Base-by-base conservation (phyloP, 2,888 invertebrate genomes). In the Nebria brevicollis region DNA sequence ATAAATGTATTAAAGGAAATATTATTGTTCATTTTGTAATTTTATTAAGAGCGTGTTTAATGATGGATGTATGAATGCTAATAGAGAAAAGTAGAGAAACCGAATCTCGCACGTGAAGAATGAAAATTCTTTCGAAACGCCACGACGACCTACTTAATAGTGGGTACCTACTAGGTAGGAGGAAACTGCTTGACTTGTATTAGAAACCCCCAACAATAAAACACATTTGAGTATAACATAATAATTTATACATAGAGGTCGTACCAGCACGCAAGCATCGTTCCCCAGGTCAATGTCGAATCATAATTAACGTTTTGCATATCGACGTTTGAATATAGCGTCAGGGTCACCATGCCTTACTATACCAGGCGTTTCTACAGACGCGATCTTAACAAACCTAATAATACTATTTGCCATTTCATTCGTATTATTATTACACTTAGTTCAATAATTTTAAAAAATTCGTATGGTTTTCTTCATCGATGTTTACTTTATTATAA, bases 261-360 rank as follows among this genome's bases (percentile, higher is more conserved):
- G 34, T 15, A 20, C 15, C n/a, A 15, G 68, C 76, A 77, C 66
- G 68, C 76, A 43, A 77, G 20, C 26, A 42, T 13, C 7, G 7
- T 54, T 11, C 20, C 76, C 11, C 74, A 66, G 76, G 76, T 77
- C 76, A 77, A 77, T 77, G 76, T 77, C 76, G 76, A 77, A 77
- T 13, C 41, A 74, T 26, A 41, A 34, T 54, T 54, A 11, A 54
- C 54, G 54, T 54, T 54, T 54, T 54, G 54, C 54, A 54, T 54
- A 54, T 54, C 54, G 54, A 54, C 54, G 54, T 54, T 54, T 54
- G 4, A 54, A 54, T 54, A 54, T 34, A 34, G 34, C 54, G 54
- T 54, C 54, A 54, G 54, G 54, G 54, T 54, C 54, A 54, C 54
- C 54, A 54, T 54, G 54, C 54, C 54, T 11, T 54, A 13, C 4